Evolutionary conservation across 2,797 vertebrate species (phyloP), one percentile per base, ranked within the genome.

Genomic region (Cuniculus paca): DNA sequence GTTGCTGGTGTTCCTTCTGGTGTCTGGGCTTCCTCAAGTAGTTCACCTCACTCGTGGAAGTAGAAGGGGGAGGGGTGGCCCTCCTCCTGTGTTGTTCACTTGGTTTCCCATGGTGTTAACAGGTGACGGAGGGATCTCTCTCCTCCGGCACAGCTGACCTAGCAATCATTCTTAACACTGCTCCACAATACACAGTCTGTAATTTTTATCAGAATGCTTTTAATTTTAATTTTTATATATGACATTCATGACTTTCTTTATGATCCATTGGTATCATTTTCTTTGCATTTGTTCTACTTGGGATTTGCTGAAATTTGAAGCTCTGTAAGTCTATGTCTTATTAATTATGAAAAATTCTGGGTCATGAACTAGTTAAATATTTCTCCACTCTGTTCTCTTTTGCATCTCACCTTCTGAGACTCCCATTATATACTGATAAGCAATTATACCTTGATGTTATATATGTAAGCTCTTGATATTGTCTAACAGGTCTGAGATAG

Each of bases 311-410:
- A 87, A 84, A 11, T 94, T 81, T 83, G 39, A 56, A 14, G 11
- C 84, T 86, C 31, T 60, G 1, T 72, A 34, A 81, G 7, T 70
- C 78, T 28, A 90, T 45, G 2, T 60, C 28, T 72, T 36, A 52
- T 61, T 63, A 39, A 58, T 93, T 95, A 81, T 90, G 77, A 87
- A 95, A 89, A 80, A 22, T 45, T 80, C 20, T 22, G 87, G 16
- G 17, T 1, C 22, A 83, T 50, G 24, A 78, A 22, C 6, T 48
- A 31, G 81, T 75, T 63, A 70, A 92, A 94, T 75, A 75, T 80
- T 94, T 79, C 79, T 78, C 72, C 54, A 0, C 20, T 20, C 22
- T 88, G 3, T 31, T 74, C 8, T 84, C 36, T 72, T 65, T 50
- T 39, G 39, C 34, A 78, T 14, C 6, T 75, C 6, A 80, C 58